A percentile compares a stretch with the other conserved stretches of the same genome.
Evolutionary conservation across 2,113 vertebrate genomes (phyloP).

Genomic region (Psittacara wagleri): DNA sequence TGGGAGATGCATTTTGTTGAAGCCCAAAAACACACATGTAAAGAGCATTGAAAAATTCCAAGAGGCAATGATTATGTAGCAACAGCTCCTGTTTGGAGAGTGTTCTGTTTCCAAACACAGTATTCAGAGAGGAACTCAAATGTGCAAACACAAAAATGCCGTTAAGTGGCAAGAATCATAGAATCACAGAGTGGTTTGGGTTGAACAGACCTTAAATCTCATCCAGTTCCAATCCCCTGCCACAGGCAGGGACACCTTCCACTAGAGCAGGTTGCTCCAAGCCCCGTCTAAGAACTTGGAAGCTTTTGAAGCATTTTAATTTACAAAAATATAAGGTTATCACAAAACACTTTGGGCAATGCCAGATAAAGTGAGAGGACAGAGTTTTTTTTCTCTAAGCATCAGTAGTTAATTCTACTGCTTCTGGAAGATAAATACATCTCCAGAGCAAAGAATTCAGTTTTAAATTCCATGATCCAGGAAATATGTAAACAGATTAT

Average conservation of each 20-base stretch:
- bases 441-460: background rate
- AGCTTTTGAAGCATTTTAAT: background rate
- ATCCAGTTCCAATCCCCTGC: background rate
- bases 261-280: background rate
- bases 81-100: background rate
- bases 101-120: background rate
- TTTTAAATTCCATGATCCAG: background rate
- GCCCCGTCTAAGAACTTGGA: background rate
- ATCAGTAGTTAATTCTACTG: background rate
- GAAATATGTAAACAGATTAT: background rate
- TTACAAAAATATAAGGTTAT: background rate
- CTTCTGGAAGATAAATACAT: background rate
- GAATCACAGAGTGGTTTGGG: background rate
- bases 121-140: background rate
- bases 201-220: background rate
- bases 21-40: background rate
- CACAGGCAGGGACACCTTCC: background rate
- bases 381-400: background rate
- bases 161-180: background rate
- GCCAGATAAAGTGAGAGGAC: background rate
- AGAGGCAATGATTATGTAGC: background rate
- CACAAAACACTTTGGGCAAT: background rate
- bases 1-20: background rate
- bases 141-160: background rate
- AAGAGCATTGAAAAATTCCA: background rate